A percentile compares a stretch with the other conserved stretches of the same genome.
phyloP scores from a whole-genome alignment of 2,113 vertebrate species.

The Asarcornis scutulata region DNA sequence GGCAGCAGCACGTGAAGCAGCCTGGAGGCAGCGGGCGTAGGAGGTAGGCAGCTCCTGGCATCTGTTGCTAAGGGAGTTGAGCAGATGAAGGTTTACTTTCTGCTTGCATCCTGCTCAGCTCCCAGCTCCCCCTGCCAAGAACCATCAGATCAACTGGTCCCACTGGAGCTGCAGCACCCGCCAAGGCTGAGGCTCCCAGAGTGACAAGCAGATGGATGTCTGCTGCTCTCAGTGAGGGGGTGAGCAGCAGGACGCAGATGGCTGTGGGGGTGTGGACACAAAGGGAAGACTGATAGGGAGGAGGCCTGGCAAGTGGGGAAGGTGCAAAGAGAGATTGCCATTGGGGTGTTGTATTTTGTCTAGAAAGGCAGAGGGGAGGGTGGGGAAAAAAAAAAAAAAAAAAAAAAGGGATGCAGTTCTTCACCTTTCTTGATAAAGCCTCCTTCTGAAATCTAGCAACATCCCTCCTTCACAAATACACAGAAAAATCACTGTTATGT shows the following conservation, averaged over 20 bases:
- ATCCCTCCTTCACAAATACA: background rate
- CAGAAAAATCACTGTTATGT: background rate
- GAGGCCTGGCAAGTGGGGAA: background rate
- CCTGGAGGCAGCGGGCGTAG: background rate
- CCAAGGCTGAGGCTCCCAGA: slow-evolving; percentile 17
- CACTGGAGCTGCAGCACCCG: slow-evolving; percentile 2
- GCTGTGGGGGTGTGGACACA: background rate
- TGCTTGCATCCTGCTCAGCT: slow-evolving; percentile 21
- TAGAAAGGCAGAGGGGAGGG: background rate
- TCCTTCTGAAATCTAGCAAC: background rate
- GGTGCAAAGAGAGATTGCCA: background rate
- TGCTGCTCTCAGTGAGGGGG: background rate
- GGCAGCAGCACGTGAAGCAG: background rate
- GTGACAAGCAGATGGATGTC: slow-evolving; percentile 28
- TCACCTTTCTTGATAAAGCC: background rate
- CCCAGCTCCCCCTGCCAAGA: background rate
- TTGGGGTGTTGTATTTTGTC: background rate
- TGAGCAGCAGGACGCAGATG: background rate
- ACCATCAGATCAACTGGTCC: slow-evolving; percentile 33
- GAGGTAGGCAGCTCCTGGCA: slow-evolving; percentile 32
- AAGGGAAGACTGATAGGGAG: background rate
- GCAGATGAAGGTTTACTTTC: slow-evolving; percentile 18
- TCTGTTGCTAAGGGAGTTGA: slow-evolving; percentile 34
- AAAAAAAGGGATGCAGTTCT: background rate
- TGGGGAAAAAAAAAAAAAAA: background rate